These are phyloP conservation scores for Microtus pennsylvanicus DNA, from an alignment of 2,113 vertebrate species.

Conservation along the genomic window DNA sequence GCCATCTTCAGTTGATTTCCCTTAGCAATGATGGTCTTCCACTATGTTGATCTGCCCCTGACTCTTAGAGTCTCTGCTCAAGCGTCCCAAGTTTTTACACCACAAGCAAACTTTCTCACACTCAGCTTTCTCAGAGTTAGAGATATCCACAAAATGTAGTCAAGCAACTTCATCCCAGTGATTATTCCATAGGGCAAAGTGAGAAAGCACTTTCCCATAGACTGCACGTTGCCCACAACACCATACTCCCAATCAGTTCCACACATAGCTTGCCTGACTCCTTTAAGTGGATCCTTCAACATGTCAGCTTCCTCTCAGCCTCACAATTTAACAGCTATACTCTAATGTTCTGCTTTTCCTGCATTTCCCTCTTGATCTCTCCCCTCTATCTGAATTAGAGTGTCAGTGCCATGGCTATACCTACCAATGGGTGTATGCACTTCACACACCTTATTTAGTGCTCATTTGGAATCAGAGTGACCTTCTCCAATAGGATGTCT, in stretches of 20 bases:
- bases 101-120: background rate
- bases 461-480: background rate
- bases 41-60: background rate
- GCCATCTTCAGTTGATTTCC: background rate
- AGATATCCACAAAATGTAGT: background rate
- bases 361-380: slow-evolving; percentile 6
- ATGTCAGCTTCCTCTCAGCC: background rate
- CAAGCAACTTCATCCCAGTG: background rate
- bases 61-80: background rate
- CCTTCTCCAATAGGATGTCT: background rate
- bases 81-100: background rate
- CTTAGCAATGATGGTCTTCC: background rate
- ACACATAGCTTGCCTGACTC: background rate
- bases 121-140: background rate
- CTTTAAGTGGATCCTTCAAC: background rate
- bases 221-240: background rate
- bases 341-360: background rate
- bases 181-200: background rate
- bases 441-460: background rate
- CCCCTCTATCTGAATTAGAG: background rate
- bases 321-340: background rate
- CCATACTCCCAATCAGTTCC: background rate
- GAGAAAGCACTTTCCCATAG: background rate
- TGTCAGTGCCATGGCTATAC: background rate
- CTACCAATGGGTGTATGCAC: background rate